A percentile compares a stretch with the other conserved stretches of the same genome.
Evolutionary conservation across 2,888 invertebrate genomes (phyloP).

Genomic region (Brachycybe producta): DNA sequence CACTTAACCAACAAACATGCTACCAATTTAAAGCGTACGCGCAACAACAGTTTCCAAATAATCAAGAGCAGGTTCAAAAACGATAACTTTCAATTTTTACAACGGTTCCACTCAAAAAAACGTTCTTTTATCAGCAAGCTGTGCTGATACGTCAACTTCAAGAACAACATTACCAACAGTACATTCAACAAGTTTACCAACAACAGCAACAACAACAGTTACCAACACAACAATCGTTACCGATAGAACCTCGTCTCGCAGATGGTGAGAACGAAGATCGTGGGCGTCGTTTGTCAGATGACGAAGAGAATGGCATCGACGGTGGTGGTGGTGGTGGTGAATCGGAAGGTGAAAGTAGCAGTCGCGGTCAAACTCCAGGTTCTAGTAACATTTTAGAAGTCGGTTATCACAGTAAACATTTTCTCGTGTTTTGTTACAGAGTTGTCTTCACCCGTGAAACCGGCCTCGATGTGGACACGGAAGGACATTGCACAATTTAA

Average conservation of each 20-base stretch:
- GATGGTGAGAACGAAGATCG: constrained; percentile 25
- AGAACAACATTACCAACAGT: constrained; percentile 97
- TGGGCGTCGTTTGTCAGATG: constrained; percentile 22
- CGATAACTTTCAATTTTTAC: neutral
- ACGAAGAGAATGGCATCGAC: constrained; percentile 31
- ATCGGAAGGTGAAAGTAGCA: constrained; percentile 24
- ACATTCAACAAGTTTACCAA: constrained; percentile 82
- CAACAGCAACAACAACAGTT: constrained; percentile 29
- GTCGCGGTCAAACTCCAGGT: constrained; percentile 5
- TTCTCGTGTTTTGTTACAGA: constrained; percentile 7
- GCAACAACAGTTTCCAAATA: constrained; percentile 67
- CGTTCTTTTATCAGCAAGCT: constrained; percentile 55
- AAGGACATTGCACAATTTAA: constrained; percentile 82
- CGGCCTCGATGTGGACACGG: constrained; percentile 92
- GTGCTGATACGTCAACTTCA: constrained; percentile 86
- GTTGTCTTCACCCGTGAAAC: constrained; percentile 30
- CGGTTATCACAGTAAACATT: neutral
- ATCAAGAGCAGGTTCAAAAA: constrained; percentile 42
- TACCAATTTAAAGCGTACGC: constrained; percentile 82
- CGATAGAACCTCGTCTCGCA: too few species aligned
- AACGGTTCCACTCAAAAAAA: neutral
- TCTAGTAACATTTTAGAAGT: neutral
- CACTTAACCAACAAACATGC: constrained; percentile 87
- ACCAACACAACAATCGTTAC: constrained; percentile 28
- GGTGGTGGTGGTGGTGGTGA: constrained; percentile 26